Base-by-base conservation (phyloP, 2,113 vertebrate genomes). In the Clarias magur region DNA sequence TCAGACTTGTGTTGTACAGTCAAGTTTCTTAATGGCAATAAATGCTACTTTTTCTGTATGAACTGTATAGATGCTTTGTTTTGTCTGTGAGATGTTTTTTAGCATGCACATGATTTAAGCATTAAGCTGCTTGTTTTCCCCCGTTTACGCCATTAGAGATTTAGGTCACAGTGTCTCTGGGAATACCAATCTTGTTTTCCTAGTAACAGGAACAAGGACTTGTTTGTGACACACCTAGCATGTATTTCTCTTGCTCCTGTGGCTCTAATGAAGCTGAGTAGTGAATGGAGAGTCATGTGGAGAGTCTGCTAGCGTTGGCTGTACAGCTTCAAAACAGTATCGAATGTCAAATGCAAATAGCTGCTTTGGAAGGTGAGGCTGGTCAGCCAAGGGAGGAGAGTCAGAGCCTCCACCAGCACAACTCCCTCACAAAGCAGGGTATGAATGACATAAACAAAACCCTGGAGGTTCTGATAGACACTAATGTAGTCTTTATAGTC, bases 401-500 rank as follows among this genome's bases (percentile, higher is more conserved):
- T 83, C 76, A 80, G 23, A 90, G 89, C 53, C 87, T 92, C 70
- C 53, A 54, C 30, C 84, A 82, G 38, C 81, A 88, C n/a, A 90
- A 86, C 19, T 80, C 70, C 12, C 73, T 86, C 70, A 86, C 84
- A 1, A 80, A 91, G 82, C 85, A 84, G 57, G 93, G 94, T 80
- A 89, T 92, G 92, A 85, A 84, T 7, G 87, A 87, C 0, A 85
- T 93, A 25, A 76, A 84, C 54, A 92, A 91, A 60, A 57, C 85
- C 1, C 42, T 93, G 72, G 84, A 86, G n/a, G 87, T 88, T 80
- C 89, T 92, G 86, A 85, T 92, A 85, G 93, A 94, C 86, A 91
- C 91, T 75, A 92, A 93, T 82, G 83, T 90, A 27, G 92, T 91
- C 2, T 92, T 92, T 30, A 92, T 92, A 63, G 92, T 92, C 27